Evolutionary conservation across 2,797 vertebrate genomes (phyloP).

Genomic region (Lutjanus argentimaculatus): DNA sequence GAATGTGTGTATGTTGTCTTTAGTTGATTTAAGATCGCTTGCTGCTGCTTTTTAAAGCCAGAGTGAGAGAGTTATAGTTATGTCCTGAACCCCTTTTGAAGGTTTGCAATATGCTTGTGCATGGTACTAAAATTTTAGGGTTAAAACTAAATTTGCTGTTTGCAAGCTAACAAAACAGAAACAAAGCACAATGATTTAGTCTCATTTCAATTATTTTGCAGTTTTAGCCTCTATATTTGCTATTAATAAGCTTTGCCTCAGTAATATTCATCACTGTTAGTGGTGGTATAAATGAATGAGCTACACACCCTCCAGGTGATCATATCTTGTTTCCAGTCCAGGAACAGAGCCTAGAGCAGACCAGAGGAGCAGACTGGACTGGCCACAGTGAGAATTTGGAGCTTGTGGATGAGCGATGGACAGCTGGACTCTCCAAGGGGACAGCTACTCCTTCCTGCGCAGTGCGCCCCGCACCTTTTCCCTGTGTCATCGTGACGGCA

Average conservation of each 20-base stretch:
- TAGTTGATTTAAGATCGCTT: conserved; percentile 6
- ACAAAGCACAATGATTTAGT: not conserved
- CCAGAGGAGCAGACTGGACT: conserved; percentile 65
- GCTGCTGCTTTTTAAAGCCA: conserved; percentile 18
- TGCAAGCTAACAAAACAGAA: conserved; percentile 2
- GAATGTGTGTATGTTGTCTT: not conserved
- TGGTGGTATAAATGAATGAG: conserved; percentile 62
- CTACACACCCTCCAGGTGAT: conserved; percentile 66
- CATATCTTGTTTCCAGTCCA: conserved; percentile 73
- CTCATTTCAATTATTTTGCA: not conserved
- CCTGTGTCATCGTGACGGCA: conserved; percentile 83
- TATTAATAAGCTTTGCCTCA: conserved; percentile 1
- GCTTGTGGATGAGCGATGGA: conserved; percentile 85
- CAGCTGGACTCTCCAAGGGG: conserved; percentile 87
- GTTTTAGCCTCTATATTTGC: conserved; percentile 5
- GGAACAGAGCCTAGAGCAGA: conserved; percentile 67
- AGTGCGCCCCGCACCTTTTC: conserved; percentile 80
- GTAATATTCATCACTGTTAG: conserved; percentile 34
- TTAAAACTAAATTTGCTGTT: conserved; percentile 4
- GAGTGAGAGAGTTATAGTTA: conserved; percentile 24
- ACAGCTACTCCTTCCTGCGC: conserved; percentile 86
- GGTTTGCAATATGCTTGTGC: not conserved
- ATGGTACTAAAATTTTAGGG: conserved; percentile 17
- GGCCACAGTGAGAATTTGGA: conserved; percentile 72
- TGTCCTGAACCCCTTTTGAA: conserved; percentile 3